These are phyloP conservation scores for Schrankia costaestrigalis DNA, from an alignment of 2,888 invertebrate genomes.

Conservation along the genomic window DNA sequence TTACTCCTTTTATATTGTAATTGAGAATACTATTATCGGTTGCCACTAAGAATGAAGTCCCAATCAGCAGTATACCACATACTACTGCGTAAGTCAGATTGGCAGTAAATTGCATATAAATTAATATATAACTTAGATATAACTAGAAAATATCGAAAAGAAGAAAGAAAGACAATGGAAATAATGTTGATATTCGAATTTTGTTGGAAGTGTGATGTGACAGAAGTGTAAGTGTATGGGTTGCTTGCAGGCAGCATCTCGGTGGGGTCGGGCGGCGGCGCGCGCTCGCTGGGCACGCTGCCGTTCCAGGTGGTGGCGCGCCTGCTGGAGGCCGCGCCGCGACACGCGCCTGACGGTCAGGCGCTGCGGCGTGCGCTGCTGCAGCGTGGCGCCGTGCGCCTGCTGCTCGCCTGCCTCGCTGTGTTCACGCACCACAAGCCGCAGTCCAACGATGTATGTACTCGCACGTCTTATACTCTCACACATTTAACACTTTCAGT, in stretches of 20 bases:
- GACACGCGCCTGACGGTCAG: slow-evolving; percentile 80
- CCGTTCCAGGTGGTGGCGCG: slow-evolving; percentile 90
- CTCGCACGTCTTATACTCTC: no score
- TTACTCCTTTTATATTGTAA: no score
- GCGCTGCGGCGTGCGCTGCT: slow-evolving; percentile 88
- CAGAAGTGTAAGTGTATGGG: background rate
- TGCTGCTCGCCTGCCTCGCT: slow-evolving; percentile 92
- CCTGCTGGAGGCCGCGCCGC: slow-evolving; percentile 89
- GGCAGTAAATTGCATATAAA: no score
- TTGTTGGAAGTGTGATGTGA: background rate
- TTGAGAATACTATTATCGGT: no score
- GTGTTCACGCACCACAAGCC: slow-evolving; percentile 92
- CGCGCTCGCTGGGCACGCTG: slow-evolving; percentile 75
- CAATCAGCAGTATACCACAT: no score
- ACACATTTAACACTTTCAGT: no score
- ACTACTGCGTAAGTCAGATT: no score
- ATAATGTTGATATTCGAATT: no score
- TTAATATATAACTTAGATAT: no score
- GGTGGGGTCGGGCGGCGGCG: slow-evolving; percentile 42
- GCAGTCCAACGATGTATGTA: slow-evolving; percentile 57
- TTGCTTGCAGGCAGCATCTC: slow-evolving; percentile 59
- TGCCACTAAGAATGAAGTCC: no score
- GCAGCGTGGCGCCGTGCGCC: slow-evolving; percentile 91
- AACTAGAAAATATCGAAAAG: no score
- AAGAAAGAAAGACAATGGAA: no score